Conservation (phyloP, 2,113 vertebrate genomes). For the Entelurus aequoreus region DNA sequence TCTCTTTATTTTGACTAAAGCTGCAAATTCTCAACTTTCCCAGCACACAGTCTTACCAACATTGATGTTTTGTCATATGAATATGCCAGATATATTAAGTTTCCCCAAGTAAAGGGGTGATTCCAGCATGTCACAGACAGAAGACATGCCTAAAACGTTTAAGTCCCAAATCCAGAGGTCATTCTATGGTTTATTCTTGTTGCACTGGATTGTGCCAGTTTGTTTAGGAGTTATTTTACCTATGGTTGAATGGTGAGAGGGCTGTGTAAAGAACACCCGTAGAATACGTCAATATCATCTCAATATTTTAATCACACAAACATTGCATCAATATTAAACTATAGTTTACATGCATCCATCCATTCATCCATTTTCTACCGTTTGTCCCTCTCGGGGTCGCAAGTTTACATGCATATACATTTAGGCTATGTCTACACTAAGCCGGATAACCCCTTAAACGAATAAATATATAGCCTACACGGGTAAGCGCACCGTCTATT, state of each 20-base stretch:
- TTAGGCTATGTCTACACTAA: too few relatives aligned
- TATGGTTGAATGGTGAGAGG: conserved; percentile 8
- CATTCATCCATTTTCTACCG: too few relatives aligned
- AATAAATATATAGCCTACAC: too few relatives aligned
- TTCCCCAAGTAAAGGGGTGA: conserved; percentile 5
- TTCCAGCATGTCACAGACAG: not conserved
- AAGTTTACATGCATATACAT: too few relatives aligned
- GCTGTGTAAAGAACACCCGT: not conserved
- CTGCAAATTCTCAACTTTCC: conserved; percentile 6
- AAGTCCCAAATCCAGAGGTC: conserved; percentile 11
- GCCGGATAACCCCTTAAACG: too few relatives aligned
- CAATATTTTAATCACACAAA: too few relatives aligned
- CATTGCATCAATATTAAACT: too few relatives aligned
- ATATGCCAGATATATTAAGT: conserved; percentile 10
- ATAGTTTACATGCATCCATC: too few relatives aligned
- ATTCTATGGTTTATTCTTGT: conserved; percentile 9
- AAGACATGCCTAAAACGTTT: conserved; percentile 9
- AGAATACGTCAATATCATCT: too few relatives aligned
- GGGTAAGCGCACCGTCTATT: too few relatives aligned
- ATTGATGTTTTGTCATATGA: not conserved
- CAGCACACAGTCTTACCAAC: not conserved
- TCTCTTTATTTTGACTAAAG: conserved; percentile 10
- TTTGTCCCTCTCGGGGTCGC: too few relatives aligned
- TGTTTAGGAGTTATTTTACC: conserved; percentile 29
- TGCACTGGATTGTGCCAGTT: conserved; percentile 11